These are phyloP conservation scores for Periophthalmodon schlosseri DNA, from an alignment of 2,113 vertebrate species.

Conservation along the genomic window DNA sequence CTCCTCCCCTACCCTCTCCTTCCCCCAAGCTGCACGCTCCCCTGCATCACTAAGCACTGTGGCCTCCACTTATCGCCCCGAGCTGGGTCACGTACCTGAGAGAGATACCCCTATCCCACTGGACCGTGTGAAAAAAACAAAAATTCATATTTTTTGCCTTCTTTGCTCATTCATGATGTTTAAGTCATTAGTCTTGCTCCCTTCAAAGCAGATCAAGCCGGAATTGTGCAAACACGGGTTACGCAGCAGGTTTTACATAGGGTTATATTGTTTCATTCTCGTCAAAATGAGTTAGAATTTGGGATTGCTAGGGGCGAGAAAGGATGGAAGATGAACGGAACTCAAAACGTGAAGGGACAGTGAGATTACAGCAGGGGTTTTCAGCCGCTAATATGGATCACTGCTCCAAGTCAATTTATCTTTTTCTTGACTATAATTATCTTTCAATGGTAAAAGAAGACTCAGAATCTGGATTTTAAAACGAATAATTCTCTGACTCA, in stretches of 20 bases:
- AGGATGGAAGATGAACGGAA: background rate
- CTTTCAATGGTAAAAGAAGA: no score
- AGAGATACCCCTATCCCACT: conserved; percentile 15
- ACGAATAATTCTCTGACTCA: no score
- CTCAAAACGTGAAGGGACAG: background rate
- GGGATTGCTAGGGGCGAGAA: background rate
- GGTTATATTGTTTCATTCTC: background rate
- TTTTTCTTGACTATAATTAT: no score
- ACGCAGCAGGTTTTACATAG: background rate
- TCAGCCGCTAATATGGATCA: background rate
- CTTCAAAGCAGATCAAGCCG: conserved; percentile 25
- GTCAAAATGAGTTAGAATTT: conserved; percentile 1
- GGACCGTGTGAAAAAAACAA: background rate
- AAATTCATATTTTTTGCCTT: background rate
- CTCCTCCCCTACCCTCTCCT: conserved; percentile 34
- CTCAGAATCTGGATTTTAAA: no score
- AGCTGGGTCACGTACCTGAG: conserved; percentile 40
- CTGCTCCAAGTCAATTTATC: background rate
- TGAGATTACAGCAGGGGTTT: background rate
- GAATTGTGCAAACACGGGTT: conserved; percentile 7
- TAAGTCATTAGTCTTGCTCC: conserved; percentile 9
- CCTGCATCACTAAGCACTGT: conserved; percentile 16
- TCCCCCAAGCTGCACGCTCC: conserved; percentile 40
- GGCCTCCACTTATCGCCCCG: conserved; percentile 20
- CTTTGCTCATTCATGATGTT: conserved; percentile 2